Percentiles rank a stretch among this genome's conserved stretches.
Conservation (phyloP, 2,113 vertebrate genomes). For the Genyomyrus donnyi region DNA sequence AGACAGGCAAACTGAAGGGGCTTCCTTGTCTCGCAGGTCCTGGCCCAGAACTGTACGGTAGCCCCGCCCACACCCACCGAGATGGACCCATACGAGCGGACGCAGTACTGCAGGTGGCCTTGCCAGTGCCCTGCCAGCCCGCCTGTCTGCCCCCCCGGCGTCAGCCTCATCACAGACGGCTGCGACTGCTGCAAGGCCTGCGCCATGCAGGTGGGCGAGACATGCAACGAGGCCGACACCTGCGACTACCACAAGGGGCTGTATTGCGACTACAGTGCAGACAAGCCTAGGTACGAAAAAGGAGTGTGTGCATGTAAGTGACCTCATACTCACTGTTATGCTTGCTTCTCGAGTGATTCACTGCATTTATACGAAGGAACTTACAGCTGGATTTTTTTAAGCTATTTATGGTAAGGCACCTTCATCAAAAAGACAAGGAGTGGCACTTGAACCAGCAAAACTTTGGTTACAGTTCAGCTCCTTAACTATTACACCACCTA, state of each 20-base stretch:
- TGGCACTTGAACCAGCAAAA: neutral
- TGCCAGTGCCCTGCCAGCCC: slow-evolving; percentile 70
- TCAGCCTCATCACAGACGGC: slow-evolving; percentile 86
- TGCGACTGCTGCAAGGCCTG: slow-evolving; percentile 91
- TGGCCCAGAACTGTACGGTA: slow-evolving; percentile 60
- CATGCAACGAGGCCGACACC: slow-evolving; percentile 78
- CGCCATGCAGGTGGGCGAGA: slow-evolving; percentile 78
- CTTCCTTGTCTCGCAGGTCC: slow-evolving; percentile 52
- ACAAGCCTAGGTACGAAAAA: slow-evolving; percentile 98
- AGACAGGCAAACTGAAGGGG: neutral
- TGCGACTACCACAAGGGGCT: slow-evolving; percentile 89
- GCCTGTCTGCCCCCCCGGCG: slow-evolving; percentile 65
- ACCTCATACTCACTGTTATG: slow-evolving; percentile 32
- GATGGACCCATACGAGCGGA: slow-evolving; percentile 55
- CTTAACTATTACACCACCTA: neutral
- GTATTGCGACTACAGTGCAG: slow-evolving; percentile 95
- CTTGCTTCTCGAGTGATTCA: neutral
- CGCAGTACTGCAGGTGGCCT: slow-evolving; percentile 85
- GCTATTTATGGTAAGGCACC: neutral
- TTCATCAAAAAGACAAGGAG: neutral
- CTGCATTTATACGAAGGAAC: neutral
- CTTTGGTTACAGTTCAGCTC: neutral
- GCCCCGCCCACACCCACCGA: slow-evolving; percentile 29
- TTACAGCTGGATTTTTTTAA: neutral
- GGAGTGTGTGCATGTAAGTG: slow-evolving; percentile 99